Evolutionary conservation across 1,140 invertebrate genomes (phyloP), one percentile per base, ranked within the genome.

Genomic region (Halictus rubicundus): DNA sequence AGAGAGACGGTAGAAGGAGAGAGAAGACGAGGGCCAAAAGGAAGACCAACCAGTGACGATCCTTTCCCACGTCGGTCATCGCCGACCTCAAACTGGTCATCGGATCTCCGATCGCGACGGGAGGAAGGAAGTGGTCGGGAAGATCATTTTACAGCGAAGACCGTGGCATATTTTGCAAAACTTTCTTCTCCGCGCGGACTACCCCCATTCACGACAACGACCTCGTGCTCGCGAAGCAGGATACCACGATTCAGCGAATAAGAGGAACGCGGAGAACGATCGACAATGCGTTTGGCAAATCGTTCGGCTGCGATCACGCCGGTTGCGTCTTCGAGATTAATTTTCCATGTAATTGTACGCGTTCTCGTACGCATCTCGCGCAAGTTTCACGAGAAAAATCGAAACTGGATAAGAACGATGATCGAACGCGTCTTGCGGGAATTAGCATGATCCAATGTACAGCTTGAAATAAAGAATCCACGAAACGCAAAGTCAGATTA

Each of bases 1-100:
- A 61, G 68, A 25, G 10, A 14, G 42, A n/a, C n/a, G n/a, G n/a
- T n/a, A 10, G 10, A 46, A n/a, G 69, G 39, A 32, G 73, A 54
- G 68, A 69, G 81, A 39, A 39, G 19, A 57, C 65, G 78, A 68
- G 75, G 59, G 46, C 60, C 52, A 71, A 63, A n/a, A 71, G 74
- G 81, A 82, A 83, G 81, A 83, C 71, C 76, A 83, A 76, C 52
- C 84, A 87, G 70, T 88, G 87, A 88, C 86, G 91, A 90, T 92
- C 88, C 90, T 92, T 92, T 92, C 92, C 92, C 92, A 93, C 92
- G 92, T 93, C 91, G 90, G 87, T 92, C 90, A 91, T 89, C 89
- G 88, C 79, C 91, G 89, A 93, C 91, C 91, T 92, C 91, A 93
- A 92, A 90, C 91, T 91, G 91, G 92, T 92, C 91, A 93, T 92